Evolutionary conservation across 2,888 invertebrate genomes (phyloP).

Genomic region (Rhopalosiphum nymphaeae): DNA sequence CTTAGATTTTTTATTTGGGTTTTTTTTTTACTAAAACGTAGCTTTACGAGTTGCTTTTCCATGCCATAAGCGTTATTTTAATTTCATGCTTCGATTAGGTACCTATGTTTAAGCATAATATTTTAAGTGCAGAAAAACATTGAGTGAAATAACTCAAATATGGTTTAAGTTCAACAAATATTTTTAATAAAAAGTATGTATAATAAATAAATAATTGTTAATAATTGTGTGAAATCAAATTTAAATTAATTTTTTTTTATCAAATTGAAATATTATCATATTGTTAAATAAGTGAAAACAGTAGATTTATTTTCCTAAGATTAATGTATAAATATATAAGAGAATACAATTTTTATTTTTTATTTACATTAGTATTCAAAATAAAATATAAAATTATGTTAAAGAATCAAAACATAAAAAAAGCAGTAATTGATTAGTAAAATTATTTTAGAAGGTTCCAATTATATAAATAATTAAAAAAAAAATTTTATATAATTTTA

Average conservation of each 20-base stretch:
- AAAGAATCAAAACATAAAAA: neutral
- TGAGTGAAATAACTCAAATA: neutral
- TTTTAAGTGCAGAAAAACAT: neutral
- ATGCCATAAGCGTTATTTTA: neutral
- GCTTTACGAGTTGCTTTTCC: neutral
- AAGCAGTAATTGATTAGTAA: neutral
- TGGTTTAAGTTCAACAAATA: neutral
- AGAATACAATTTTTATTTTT: neutral
- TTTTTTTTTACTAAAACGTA: neutral
- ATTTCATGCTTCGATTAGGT: neutral
- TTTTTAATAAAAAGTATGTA: neutral
- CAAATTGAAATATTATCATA: neutral
- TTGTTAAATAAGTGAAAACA: neutral
- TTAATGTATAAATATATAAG: neutral
- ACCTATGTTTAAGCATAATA: neutral
- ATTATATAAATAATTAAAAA: neutral
- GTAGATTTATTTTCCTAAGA: neutral
- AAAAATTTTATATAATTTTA: too few relatives aligned
- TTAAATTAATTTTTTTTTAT: constrained; percentile 11
- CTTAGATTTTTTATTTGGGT: neutral
- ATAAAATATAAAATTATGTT: neutral
- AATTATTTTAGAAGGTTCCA: neutral
- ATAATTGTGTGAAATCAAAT: neutral
- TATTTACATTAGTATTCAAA: neutral
- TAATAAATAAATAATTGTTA: neutral